Base-by-base conservation (phyloP, 92 coral and sea anemone species). In the Desmophyllum pertusum region DNA sequence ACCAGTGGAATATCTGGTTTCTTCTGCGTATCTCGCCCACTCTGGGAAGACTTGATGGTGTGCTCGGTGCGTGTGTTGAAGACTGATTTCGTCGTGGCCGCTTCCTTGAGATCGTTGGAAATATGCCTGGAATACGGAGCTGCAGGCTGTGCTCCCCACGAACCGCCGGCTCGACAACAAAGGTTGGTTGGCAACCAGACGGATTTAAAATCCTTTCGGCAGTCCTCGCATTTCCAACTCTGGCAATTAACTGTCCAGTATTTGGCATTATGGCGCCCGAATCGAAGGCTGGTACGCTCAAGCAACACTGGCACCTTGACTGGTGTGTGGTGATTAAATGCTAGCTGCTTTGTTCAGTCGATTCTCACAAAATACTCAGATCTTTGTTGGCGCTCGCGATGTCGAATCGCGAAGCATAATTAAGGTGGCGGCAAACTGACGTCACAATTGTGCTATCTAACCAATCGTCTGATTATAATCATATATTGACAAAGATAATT, bases 151-250 rank as follows among this genome's bases (percentile, higher is more conserved):
- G 30, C 64, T 57, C 61, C 90, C 87, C 86, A 77, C 69, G 88
- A n/a, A n/a, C n/a, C 61, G 21, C 80, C 83, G 0, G 92, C 70
- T 29, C 89, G 89, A 79, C 99, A 97, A 78, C 99, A 97, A 51
- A 90, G 71, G 57, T 94, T 97, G 72, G 95, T 92, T 25, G 99
- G 99, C 71, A 97, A 73, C 99, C 99, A 97, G 7, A 94, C 98
- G 10, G 70, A 40, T n/a, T 80, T 85, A 75, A 97, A 97, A 29
- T 97, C 93, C 85, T 89, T 92, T 66, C 98, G 91, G 57, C 99
- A 97, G 31, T 84, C 51, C 5, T 92, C 90, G 50, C 99, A 97
- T 59, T 97, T 97, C 80, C 80, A 94, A 5, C 91, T 79, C 84
- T 91, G 95, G 27, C 97, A 3, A 84, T 42, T 21, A 93, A 79